phyloP scores from a whole-genome alignment of 2,797 vertebrate genomes.

The Chaetophractus vellerosus region DNA sequence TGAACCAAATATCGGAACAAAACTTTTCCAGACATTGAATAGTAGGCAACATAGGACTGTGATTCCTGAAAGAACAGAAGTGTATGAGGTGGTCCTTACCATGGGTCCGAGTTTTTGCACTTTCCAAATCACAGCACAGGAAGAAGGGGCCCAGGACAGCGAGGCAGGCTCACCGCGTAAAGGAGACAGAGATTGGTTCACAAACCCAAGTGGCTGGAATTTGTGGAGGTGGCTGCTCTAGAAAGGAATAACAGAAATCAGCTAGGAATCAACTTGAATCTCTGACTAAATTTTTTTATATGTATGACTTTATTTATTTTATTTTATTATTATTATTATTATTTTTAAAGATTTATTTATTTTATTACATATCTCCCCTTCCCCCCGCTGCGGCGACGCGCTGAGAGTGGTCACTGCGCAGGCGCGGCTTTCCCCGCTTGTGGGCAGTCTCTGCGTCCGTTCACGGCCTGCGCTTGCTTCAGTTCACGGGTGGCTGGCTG shows the following conservation, averaged over 20 bases:
- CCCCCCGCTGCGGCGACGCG: too few species aligned
- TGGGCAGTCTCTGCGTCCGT: too few species aligned
- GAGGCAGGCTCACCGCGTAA: fast-evolving
- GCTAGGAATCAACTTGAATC: background rate
- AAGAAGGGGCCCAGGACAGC: background rate
- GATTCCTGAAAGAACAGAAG: background rate
- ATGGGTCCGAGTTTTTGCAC: background rate
- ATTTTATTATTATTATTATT: too few species aligned
- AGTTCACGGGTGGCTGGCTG: too few species aligned
- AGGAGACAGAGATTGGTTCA: background rate
- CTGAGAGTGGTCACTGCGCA: too few species aligned
- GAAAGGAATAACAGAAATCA: background rate
- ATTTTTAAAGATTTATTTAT: too few species aligned
- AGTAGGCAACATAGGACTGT: background rate
- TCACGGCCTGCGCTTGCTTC: too few species aligned
- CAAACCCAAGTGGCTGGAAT: background rate
- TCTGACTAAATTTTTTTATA: too few species aligned
- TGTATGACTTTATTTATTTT: too few species aligned
- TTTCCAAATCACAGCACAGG: background rate
- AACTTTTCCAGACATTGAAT: background rate
- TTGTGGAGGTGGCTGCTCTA: background rate
- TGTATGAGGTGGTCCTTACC: too few species aligned
- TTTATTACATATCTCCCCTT: too few species aligned
- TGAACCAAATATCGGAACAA: background rate
- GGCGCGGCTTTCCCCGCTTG: too few species aligned